Base-by-base conservation (phyloP, 1,140 invertebrate species). In the Samia ricini region DNA sequence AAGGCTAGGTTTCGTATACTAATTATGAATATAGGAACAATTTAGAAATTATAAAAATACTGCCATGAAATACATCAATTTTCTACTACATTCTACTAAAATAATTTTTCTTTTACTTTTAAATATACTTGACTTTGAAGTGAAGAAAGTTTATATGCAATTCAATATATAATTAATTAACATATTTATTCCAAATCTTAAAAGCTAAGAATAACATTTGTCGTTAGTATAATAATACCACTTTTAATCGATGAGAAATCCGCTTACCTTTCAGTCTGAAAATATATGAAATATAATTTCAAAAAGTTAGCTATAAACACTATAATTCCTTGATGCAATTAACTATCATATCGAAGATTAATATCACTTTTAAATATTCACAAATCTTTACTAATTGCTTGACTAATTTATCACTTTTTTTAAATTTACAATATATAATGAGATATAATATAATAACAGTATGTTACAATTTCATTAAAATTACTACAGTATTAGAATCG, bases 391-490 rank as follows among this genome's bases (percentile, higher is more conserved):
- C 56, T 57, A 33, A 36, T 21, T 42, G 56, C 20, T 57, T 57
- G 6, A 12, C n/a, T n/a, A n/a, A 20, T 20, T 29, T 29, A 48
- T 58, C 19, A 24, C 42, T 66, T 2, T 66, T 51, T 59, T 55
- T 57, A 66, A 52, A 42, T 42, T 15, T 42, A 42, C 33, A 42
- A 42, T 42, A 15, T 42, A 12, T 52, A 22, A 52, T 22, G 51
- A 7, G 62, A 66, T 56, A 62, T 56, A n/a, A n/a, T n/a, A n/a
- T n/a, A n/a, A n/a, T n/a, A n/a, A 26, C 61, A 55, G n/a, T 36
- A 60, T 57, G 59, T 59, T 63, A 63, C 60, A 62, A 50, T 63
- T 52, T 59, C 42, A 57, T 62, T 36, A 57, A 57, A 57, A 36
- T 57, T 7, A 57, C 29, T 48, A 49, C 60, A 61, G 55, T 54